Percentiles rank a stretch among this genome's conserved stretches.
Evolutionary conservation across 2,888 invertebrate genomes (phyloP).

Genomic region (Malthinus seriepunctatus): DNA sequence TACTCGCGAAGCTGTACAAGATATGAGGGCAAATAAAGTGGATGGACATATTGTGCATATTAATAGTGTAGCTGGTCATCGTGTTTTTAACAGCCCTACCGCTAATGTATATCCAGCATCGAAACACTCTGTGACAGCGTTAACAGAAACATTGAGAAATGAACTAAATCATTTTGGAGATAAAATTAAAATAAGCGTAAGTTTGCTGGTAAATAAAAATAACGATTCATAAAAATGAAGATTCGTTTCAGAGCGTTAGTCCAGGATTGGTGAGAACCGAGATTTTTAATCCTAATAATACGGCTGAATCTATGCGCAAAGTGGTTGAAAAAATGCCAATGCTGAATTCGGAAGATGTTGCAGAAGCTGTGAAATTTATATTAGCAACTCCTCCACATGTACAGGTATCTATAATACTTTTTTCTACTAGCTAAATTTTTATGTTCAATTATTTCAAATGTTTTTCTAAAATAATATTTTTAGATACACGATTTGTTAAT

Average conservation of each 20-base stretch:
- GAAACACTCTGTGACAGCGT: constrained; percentile 22
- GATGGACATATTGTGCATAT: constrained; percentile 29
- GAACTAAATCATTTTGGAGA: constrained; percentile 13
- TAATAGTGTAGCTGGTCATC: constrained; percentile 28
- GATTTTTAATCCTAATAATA: too few species aligned
- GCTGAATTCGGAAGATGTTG: neutral
- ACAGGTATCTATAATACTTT: neutral
- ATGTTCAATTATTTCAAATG: too few species aligned
- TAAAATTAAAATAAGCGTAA: constrained; percentile 29
- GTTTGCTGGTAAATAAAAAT: too few species aligned
- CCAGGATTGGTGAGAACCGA: too few species aligned
- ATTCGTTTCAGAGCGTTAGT: too few species aligned
- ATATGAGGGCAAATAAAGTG: constrained; percentile 24
- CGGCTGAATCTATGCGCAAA: too few species aligned
- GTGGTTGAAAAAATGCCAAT: too few species aligned
- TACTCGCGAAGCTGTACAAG: constrained; percentile 24
- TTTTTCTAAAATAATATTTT: too few species aligned
- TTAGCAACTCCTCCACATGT: neutral
- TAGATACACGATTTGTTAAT: too few species aligned
- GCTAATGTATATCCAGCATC: constrained; percentile 20
- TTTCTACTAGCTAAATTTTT: too few species aligned
- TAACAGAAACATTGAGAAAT: constrained; percentile 19
- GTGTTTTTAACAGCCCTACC: neutral
- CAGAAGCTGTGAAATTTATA: neutral
- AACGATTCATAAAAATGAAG: too few species aligned